These are phyloP conservation scores for Coranthus polyacanthus DNA, from an alignment of 2,797 vertebrate genomes.

Conservation along the genomic window DNA sequence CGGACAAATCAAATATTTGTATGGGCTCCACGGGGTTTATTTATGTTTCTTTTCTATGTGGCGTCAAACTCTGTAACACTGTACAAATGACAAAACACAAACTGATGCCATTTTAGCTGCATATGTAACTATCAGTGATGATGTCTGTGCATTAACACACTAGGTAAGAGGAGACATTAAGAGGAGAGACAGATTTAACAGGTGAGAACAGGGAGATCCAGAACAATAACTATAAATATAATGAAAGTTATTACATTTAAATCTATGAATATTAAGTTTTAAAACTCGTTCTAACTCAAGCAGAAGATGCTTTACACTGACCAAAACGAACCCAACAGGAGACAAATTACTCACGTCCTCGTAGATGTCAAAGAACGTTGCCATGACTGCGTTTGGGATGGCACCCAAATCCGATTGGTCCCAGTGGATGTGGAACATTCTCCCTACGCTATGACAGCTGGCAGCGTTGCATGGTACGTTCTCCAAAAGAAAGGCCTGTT, in stretches of 20 bases:
- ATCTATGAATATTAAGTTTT: too few species aligned
- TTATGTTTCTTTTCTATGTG: constrained; percentile 26
- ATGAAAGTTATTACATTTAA: too few species aligned
- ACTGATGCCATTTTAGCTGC: not conserved
- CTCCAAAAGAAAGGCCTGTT: constrained; percentile 94
- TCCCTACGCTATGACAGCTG: constrained; percentile 83
- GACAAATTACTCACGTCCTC: constrained; percentile 93
- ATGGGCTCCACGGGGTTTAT: constrained; percentile 27
- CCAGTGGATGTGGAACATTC: constrained; percentile 95
- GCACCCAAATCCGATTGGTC: constrained; percentile 91
- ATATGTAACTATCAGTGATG: constrained; percentile 1
- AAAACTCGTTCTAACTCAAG: too few species aligned
- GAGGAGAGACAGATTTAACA: constrained; percentile 1
- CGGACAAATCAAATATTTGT: constrained; percentile 40
- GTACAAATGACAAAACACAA: constrained; percentile 6
- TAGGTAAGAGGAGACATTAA: not conserved
- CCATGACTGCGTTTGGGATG: constrained; percentile 89
- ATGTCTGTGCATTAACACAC: constrained; percentile 3
- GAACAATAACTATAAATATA: too few species aligned
- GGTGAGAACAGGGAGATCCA: too few species aligned
- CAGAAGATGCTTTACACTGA: not conserved
- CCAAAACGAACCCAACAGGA: constrained; percentile 2
- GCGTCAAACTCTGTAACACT: constrained; percentile 3
- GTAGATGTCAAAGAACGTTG: constrained; percentile 98
- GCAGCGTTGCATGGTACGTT: constrained; percentile 89